Conservation (phyloP, 2,113 vertebrate species). For the Nothoprocta pentlandii region DNA sequence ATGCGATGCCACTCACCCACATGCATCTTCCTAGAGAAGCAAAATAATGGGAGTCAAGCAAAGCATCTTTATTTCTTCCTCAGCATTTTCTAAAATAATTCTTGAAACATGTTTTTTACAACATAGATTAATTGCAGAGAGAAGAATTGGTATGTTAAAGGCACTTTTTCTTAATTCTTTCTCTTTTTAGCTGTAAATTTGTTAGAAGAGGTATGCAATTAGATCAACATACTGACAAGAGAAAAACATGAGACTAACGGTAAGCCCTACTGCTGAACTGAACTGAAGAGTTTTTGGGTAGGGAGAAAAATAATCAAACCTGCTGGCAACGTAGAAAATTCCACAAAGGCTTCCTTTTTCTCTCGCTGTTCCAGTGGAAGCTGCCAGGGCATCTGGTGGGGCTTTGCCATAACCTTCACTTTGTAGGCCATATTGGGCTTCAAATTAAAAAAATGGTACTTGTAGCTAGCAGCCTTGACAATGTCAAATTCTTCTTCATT, state of each 20-base stretch:
- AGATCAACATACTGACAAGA: background rate
- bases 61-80: background rate
- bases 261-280: background rate
- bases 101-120: background rate
- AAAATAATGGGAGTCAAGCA: background rate
- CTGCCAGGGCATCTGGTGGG: slow-evolving; percentile 99
- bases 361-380: slow-evolving; percentile 94
- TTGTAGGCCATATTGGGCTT: slow-evolving; percentile 92
- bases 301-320: slow-evolving; percentile 79
- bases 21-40: background rate
- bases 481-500: slow-evolving; percentile 92
- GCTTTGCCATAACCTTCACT: slow-evolving; percentile 90
- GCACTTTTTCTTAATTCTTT: background rate
- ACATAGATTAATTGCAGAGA: background rate
- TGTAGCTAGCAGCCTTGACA: slow-evolving; percentile 90
- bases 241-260: background rate
- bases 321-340: slow-evolving; percentile 95
- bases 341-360: slow-evolving; percentile 91
- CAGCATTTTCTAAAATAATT: background rate
- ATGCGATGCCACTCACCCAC: background rate
- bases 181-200: background rate
- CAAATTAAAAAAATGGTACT: slow-evolving; percentile 93
- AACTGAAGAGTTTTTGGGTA: background rate
- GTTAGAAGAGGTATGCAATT: background rate
- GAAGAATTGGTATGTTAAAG: background rate